These are phyloP conservation scores for Archegozetes longisetosus DNA, from an alignment of 1,140 invertebrate genomes.

Conservation along the genomic window DNA sequence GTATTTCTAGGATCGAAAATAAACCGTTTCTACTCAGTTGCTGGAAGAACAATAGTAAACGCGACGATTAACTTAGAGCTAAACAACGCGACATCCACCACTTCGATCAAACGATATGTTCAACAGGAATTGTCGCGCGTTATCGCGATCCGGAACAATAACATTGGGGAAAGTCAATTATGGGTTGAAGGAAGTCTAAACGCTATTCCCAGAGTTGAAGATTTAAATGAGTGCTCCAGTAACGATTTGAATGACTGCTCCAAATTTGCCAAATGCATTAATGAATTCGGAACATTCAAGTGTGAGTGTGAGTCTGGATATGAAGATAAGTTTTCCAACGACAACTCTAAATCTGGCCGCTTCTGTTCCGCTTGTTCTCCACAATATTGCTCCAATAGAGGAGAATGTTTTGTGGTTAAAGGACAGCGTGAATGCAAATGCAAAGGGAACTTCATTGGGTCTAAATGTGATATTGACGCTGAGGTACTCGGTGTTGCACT, in stretches of 20 bases:
- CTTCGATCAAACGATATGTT: slow-evolving; percentile 48
- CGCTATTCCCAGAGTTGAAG: slow-evolving; percentile 51
- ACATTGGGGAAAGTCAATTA: slow-evolving; percentile 63
- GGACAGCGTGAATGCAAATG: slow-evolving; percentile 57
- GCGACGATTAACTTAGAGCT: slow-evolving; percentile 52
- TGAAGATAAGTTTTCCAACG: slow-evolving; percentile 38
- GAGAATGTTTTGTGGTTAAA: slow-evolving; percentile 54
- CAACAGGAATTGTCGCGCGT: slow-evolving; percentile 67
- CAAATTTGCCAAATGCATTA: slow-evolving; percentile 59
- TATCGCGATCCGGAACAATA: slow-evolving; percentile 59
- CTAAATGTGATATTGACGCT: slow-evolving; percentile 71
- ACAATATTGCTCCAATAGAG: slow-evolving; percentile 58
- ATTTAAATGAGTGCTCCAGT: slow-evolving; percentile 74
- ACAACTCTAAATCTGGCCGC: slow-evolving; percentile 46
- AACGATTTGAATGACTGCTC: slow-evolving; percentile 81
- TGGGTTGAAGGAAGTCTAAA: slow-evolving; percentile 62
- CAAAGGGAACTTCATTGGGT: slow-evolving; percentile 50
- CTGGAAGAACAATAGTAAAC: slow-evolving; percentile 53
- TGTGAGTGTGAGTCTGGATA: slow-evolving; percentile 66
- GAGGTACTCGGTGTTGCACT: slow-evolving; percentile 77
- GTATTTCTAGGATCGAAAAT: slow-evolving; percentile 61
- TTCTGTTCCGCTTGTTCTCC: slow-evolving; percentile 50
- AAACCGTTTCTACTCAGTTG: slow-evolving; percentile 57
- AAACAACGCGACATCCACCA: slow-evolving; percentile 45
- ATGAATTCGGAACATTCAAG: slow-evolving; percentile 71